Evolutionary conservation across 2,888 invertebrate genomes (phyloP), one percentile per base, ranked within the genome.

Genomic region (Alentia gelatinosa): DNA sequence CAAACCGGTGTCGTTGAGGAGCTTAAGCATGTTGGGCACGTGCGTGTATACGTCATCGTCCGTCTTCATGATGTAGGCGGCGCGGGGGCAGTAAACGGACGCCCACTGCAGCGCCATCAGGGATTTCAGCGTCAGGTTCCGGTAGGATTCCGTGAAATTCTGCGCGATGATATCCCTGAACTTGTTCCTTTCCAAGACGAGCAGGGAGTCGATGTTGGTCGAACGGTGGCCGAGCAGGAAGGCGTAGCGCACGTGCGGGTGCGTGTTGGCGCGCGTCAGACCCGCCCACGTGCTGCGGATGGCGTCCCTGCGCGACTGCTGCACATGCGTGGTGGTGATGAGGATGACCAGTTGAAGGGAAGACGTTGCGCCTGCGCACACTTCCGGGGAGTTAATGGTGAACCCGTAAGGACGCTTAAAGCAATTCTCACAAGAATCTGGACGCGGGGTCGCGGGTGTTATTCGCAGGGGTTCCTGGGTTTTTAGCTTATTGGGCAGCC

Each of bases 11-110:
- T 68, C 40, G 33, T 47, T 23, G n/a, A 90, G 88, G 5, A 89
- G 63, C 40, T 90, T 47, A 1, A 92, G 75, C n/a, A 93, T 33
- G 68, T 92, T 93, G 19, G 84, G 90, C 15, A 93, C 88, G 42
- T 93, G 92, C 15, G 92, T 90, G 40, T 93, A 56, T 1, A 56
- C 56, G n/a, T 56, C 56, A 56, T 56, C 23, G 19, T 56, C 56
- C n/a, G n/a, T 56, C 19, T 56, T 56, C 5, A 56, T 19, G 19
- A 56, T 56, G 12, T 83, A 92, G 3, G 56, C 1, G 5, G 90
- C 90, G 3, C 83, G 5, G 1, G 90, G 68, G 30, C 92, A 91
- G 56, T 63, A 92, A 0, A n/a, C 40, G 1, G 26, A 0, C 4
- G 30, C 75, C 90, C 90, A 90, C 35, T 90, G 26, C 12, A 63